Percentiles rank a stretch among this genome's conserved stretches.
These are phyloP conservation scores for Coelopa pilipes DNA, from an alignment of 2,888 invertebrate genomes.

Conservation along the genomic window DNA sequence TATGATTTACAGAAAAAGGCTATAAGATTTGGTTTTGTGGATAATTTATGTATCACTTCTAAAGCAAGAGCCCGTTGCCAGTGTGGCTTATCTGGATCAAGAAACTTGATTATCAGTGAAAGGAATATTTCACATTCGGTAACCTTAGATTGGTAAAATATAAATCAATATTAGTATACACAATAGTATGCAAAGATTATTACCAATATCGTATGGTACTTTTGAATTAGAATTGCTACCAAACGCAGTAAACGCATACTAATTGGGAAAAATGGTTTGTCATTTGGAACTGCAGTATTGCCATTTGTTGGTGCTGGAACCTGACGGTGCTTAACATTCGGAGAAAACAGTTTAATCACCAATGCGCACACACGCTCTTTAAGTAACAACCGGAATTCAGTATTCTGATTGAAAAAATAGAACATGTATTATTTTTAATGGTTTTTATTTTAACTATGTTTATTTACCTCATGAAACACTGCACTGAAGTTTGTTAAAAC, in stretches of 20 bases:
- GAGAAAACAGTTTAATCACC: slow-evolving; percentile 98
- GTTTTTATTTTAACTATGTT: background rate
- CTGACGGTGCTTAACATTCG: slow-evolving; percentile 94
- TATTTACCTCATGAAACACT: slow-evolving; percentile 81
- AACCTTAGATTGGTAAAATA: slow-evolving; percentile 70
- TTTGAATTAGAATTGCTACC: slow-evolving; percentile 91
- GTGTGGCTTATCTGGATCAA: slow-evolving; percentile 95
- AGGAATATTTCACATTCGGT: slow-evolving; percentile 99
- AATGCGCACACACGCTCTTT: slow-evolving; percentile 98
- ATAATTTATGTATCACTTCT: slow-evolving; percentile 95
- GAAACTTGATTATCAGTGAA: slow-evolving; percentile 94
- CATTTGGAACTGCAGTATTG: slow-evolving; percentile 75
- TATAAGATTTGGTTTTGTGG: slow-evolving; percentile 84
- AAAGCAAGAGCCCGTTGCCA: slow-evolving; percentile 97
- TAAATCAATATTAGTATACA: slow-evolving; percentile 5
- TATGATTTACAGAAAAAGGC: slow-evolving; percentile 95
- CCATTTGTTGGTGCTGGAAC: slow-evolving; percentile 67
- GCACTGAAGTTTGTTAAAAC: slow-evolving; percentile 87
- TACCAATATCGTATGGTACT: slow-evolving; percentile 90
- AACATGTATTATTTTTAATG: background rate
- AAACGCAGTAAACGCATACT: slow-evolving; percentile 93
- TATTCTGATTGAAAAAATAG: slow-evolving; percentile 73
- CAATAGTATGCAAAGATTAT: too few relatives aligned
- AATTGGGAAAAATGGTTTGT: slow-evolving; percentile 96
- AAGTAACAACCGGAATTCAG: slow-evolving; percentile 91